Evolutionary conservation across 2,888 invertebrate species (phyloP), one percentile per base, ranked within the genome.

Genomic region (Drosophila formosana): DNA sequence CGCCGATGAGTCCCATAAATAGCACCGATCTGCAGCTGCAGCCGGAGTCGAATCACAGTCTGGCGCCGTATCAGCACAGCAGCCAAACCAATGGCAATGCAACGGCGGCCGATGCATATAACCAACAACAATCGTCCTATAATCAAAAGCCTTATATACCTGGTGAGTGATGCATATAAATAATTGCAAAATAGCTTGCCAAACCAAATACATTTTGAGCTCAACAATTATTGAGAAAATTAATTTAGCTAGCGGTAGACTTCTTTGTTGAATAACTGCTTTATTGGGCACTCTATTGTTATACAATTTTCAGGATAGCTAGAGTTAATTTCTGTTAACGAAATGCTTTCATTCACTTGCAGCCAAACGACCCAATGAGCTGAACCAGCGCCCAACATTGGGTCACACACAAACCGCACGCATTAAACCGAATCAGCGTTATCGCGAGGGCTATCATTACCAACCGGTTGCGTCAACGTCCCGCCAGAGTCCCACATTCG

Each of bases 401-500:
- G 92, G 93, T 90, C 91, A 92, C 82, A 92, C 91, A 90, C 91
- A 92, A 90, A 90, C 91, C 88, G 90, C 91, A 81, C 90, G 92
- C 87, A 87, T 82, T 39, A 92, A 92, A 90, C 87, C 92, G 87
- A 92, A 92, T 91, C 91, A 92, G 78, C 92, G 92, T 81, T 92
- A 93, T 82, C 92, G 92, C 87, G 92, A 93, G 90, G 93, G 92
- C 85, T 93, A 93, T 89, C 93, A 93, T 90, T 93, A 93, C 90
- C 92, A 92, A 88, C 92, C 92, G 82, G 91, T 92, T 82, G 92
- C 92, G 89, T 93, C 94, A 82, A 94, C 94, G 89, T 94, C 94
- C 88, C 93, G 93, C 92, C 93, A 93, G 90, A 93, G 93, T 90
- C 93, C 93, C 81, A 92, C 92, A 79, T 93, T 93, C 87, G 88